Base-by-base conservation (phyloP, 2,113 vertebrate genomes). In the Neodon shergylaensis region DNA sequence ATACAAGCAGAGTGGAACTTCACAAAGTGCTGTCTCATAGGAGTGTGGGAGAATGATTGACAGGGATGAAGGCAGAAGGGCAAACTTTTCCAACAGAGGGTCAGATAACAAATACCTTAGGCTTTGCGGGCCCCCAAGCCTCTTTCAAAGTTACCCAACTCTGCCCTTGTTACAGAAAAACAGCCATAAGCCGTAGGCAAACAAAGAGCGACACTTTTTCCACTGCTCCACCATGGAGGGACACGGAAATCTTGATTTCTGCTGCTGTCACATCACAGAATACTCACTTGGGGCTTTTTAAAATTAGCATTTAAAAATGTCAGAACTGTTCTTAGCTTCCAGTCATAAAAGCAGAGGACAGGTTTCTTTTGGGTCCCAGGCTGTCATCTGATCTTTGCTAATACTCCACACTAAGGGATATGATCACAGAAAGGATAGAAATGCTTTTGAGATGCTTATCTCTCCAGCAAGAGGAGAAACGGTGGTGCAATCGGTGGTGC, bases 211-310 rank as follows among this genome's bases (percentile, higher is more conserved):
- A 31, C 47, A 26, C 42, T 26, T 47, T 85, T 89, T 21, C 52
- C 63, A 42, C 36, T 58, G 66, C 49, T 33, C 78, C 61, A 36
- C 54, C 54, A 61, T 5, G 47, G 58, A 70, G 72, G 10, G 52
- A 76, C 16, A n/a, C 16, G 65, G 78, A 85, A 93, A 21, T 95
- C 44, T 82, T 44, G 87, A 88, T 91, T 91, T 87, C 92, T 88
- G 11, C 7, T 82, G 36, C 78, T 90, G 47, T 68, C 76, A 74
- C 4, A 3, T 42, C 65, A 88, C n/a, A 44, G 92, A 96, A 70
- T 52, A 52, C 54, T 61, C 9, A 81, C 87, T 14, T 39, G 24
- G n/a, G 3, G 58, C 58, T 36, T 66, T 78, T 61, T 83, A 42
- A 14, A 16, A 24, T 87, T 70, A 74, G 28, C 42, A 72, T 70